Evolutionary conservation across 2,888 invertebrate species (phyloP).

Genomic region (Beris morrisii): DNA sequence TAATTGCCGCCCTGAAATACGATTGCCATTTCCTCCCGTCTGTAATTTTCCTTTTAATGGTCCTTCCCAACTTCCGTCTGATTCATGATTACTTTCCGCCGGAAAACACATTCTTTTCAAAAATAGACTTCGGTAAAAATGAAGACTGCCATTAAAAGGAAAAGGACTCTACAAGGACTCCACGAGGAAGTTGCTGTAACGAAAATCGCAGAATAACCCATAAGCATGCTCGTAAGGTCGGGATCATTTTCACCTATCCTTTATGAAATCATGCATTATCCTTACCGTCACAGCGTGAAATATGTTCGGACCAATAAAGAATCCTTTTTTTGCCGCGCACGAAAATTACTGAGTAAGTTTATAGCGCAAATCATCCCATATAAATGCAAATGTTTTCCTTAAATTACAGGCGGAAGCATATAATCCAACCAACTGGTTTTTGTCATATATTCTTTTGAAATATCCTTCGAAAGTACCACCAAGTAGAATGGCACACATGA

Average conservation of each 20-base stretch:
- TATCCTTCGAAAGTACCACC: neutral
- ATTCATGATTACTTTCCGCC: too few relatives aligned
- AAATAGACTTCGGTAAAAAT: too few relatives aligned
- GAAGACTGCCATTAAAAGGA: too few relatives aligned
- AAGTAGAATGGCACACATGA: neutral
- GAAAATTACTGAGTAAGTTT: neutral
- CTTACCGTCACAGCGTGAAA: neutral
- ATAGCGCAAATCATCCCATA: slow-evolving; percentile 12
- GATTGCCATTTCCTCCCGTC: neutral
- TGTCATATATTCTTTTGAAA: too few relatives aligned
- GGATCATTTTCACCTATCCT: slow-evolving; percentile 10
- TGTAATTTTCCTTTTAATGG: slow-evolving; percentile 18
- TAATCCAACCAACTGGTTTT: neutral
- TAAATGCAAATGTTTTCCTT: slow-evolving; percentile 27
- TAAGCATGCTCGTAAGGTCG: too few relatives aligned
- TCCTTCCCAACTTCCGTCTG: neutral
- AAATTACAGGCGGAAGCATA: neutral
- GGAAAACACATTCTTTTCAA: neutral
- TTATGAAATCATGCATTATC: slow-evolving; percentile 3
- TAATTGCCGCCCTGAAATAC: slow-evolving; percentile 14
- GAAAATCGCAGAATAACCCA: too few relatives aligned
- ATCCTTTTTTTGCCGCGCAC: too few relatives aligned
- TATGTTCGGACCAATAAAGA: slow-evolving; percentile 8
- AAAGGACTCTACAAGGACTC: too few relatives aligned
- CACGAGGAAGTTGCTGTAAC: too few relatives aligned